phyloP scores from a whole-genome alignment of 1,140 invertebrate species.

The Nomia melanderi region DNA sequence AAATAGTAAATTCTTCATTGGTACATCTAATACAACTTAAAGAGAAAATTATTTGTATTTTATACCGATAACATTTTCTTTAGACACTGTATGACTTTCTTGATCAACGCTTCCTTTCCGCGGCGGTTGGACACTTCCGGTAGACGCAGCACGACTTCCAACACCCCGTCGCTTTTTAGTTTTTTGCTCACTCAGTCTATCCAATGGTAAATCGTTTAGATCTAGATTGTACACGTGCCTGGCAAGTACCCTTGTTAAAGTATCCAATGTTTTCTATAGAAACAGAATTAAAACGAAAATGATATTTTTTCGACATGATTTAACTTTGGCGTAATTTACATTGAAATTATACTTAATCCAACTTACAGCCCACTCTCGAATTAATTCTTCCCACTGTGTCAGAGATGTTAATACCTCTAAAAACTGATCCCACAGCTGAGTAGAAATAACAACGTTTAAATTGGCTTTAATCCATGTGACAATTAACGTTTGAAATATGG shows the following conservation, averaged over 20 bases:
- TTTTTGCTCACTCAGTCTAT: constrained; percentile 92
- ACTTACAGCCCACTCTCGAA: constrained; percentile 97
- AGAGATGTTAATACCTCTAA: constrained; percentile 92
- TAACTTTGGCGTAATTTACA: neutral
- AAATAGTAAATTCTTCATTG: neutral
- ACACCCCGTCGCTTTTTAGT: constrained; percentile 85
- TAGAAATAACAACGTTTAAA: constrained; percentile 93
- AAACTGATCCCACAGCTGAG: constrained; percentile 97
- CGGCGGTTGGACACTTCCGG: constrained; percentile 76
- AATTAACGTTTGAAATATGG: constrained; percentile 97
- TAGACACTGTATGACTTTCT: constrained; percentile 70
- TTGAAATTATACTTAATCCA: neutral
- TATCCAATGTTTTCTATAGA: constrained; percentile 96
- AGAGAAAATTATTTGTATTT: neutral
- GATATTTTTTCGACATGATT: neutral
- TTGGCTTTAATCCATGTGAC: constrained; percentile 99
- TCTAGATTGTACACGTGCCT: constrained; percentile 96
- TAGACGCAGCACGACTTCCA: constrained; percentile 77
- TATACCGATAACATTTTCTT: constrained; percentile 73
- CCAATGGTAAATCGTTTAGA: constrained; percentile 93
- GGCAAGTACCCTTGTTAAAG: constrained; percentile 94
- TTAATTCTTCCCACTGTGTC: constrained; percentile 96
- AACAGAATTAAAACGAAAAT: constrained; percentile 20
- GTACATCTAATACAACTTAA: neutral
- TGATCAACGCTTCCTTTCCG: constrained; percentile 75